Conservation (phyloP, 1,140 invertebrate genomes). For the Tenebrio molitor region DNA sequence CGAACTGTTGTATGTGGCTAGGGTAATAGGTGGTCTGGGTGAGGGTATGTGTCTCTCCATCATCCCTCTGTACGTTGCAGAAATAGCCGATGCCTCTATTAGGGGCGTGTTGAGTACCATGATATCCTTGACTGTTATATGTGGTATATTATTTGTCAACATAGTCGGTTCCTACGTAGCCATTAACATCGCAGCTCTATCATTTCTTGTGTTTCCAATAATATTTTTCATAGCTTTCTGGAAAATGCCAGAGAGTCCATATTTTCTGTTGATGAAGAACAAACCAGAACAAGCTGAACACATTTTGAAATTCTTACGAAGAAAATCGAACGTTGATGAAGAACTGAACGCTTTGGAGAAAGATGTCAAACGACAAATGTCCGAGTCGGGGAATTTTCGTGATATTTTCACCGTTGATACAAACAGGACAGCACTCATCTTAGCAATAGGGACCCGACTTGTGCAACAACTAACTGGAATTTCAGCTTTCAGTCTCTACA, state of each 20-base stretch:
- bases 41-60: slow-evolving; percentile 54
- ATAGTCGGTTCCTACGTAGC: not conserved
- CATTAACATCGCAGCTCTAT: slow-evolving; percentile 32
- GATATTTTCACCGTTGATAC: slow-evolving; percentile 57
- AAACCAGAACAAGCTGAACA: slow-evolving; percentile 54
- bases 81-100: slow-evolving; percentile 51
- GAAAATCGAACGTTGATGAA: slow-evolving; percentile 54
- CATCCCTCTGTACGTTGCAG: slow-evolving; percentile 58
- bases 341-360: slow-evolving; percentile 56
- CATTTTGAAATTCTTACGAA: slow-evolving; percentile 67
- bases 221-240: slow-evolving; percentile 65
- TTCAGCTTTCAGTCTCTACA: slow-evolving; percentile 74
- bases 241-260: slow-evolving; percentile 63
- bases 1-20: slow-evolving; percentile 69
- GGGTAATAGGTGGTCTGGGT: slow-evolving; percentile 53
- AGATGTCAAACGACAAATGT: slow-evolving; percentile 58
- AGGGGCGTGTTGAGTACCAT: slow-evolving; percentile 7
- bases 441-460: slow-evolving; percentile 38
- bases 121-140: not conserved
- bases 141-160: not conserved
- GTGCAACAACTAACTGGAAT: slow-evolving; percentile 70
- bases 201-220: slow-evolving; percentile 68
- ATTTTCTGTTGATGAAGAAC: slow-evolving; percentile 58
- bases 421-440: slow-evolving; percentile 55
- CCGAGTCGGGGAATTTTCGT: slow-evolving; percentile 60